phyloP scores from a whole-genome alignment of 2,797 vertebrate species.

The Gambelia wislizenii region DNA sequence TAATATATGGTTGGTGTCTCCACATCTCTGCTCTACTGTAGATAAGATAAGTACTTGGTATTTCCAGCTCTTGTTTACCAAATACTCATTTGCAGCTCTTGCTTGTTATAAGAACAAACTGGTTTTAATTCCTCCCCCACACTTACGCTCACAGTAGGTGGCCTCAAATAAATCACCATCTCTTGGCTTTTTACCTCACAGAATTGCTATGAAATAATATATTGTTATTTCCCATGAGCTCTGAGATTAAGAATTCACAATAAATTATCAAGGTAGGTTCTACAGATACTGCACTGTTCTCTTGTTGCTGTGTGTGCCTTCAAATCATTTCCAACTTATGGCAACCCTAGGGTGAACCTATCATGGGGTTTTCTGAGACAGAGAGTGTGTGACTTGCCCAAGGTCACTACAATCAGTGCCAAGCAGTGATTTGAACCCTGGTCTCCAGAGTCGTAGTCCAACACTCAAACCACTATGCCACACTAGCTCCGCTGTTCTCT shows the following conservation, averaged over 20 bases:
- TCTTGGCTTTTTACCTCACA: neutral
- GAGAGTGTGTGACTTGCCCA: too few species aligned
- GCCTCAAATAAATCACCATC: neutral
- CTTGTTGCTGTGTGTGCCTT: too few species aligned
- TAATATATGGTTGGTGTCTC: too few species aligned
- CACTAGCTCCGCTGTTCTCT: too few species aligned
- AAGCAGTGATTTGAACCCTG: too few species aligned
- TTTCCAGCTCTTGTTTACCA: neutral
- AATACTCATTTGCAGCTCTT: neutral
- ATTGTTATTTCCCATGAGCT: neutral
- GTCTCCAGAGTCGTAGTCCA: too few species aligned
- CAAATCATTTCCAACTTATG: too few species aligned
- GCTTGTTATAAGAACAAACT: neutral
- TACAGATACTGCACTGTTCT: neutral
- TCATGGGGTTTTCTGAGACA: too few species aligned
- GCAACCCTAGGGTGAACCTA: too few species aligned
- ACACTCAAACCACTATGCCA: too few species aligned
- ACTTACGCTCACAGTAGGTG: too few species aligned
- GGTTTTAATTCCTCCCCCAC: neutral
- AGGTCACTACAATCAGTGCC: too few species aligned
- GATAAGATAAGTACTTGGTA: neutral
- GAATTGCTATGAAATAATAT: neutral
- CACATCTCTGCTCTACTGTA: neutral
- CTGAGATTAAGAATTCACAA: neutral
- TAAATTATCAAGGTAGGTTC: neutral